Conservation (phyloP, 92 coral and sea anemone genomes). For the Micromussa lordhowensis region DNA sequence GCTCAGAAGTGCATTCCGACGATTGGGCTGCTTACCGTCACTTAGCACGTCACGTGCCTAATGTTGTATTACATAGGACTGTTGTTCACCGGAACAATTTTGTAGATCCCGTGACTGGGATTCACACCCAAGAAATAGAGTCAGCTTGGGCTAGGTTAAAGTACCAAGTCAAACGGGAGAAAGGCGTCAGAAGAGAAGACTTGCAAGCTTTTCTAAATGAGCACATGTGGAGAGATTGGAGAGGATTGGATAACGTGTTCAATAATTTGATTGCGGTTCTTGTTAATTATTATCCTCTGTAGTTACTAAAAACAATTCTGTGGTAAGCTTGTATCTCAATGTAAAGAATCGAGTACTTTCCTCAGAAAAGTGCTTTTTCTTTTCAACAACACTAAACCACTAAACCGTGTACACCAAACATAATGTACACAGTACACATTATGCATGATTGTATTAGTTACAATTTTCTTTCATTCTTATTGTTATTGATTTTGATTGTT, state of each 20-base stretch:
- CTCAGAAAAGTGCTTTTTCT: too few relatives aligned
- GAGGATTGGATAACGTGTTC: slow-evolving; percentile 15
- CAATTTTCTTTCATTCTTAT: too few relatives aligned
- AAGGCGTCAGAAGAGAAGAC: slow-evolving; percentile 29
- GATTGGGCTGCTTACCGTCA: slow-evolving; percentile 43
- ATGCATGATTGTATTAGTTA: too few relatives aligned
- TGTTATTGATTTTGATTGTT: slow-evolving; percentile 1
- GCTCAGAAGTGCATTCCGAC: slow-evolving; percentile 43
- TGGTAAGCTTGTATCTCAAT: too few relatives aligned
- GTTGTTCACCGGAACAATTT: slow-evolving; percentile 43
- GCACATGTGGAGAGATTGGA: slow-evolving; percentile 47
- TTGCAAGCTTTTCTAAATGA: slow-evolving; percentile 40
- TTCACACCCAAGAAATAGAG: slow-evolving; percentile 39
- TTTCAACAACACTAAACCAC: too few relatives aligned
- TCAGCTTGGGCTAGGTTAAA: slow-evolving; percentile 33
- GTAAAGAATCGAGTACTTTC: too few relatives aligned
- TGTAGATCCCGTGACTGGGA: slow-evolving; percentile 43
- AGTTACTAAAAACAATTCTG: background rate
- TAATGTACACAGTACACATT: too few relatives aligned
- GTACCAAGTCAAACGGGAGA: slow-evolving; percentile 17
- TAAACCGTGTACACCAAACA: too few relatives aligned
- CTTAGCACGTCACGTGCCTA: slow-evolving; percentile 32
- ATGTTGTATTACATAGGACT: slow-evolving; percentile 24
- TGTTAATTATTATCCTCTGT: background rate
- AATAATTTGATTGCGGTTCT: background rate